Evolutionary conservation across 2,888 invertebrate species (phyloP), one percentile per base, ranked within the genome.

Genomic region (Drosophila paranaensis): DNA sequence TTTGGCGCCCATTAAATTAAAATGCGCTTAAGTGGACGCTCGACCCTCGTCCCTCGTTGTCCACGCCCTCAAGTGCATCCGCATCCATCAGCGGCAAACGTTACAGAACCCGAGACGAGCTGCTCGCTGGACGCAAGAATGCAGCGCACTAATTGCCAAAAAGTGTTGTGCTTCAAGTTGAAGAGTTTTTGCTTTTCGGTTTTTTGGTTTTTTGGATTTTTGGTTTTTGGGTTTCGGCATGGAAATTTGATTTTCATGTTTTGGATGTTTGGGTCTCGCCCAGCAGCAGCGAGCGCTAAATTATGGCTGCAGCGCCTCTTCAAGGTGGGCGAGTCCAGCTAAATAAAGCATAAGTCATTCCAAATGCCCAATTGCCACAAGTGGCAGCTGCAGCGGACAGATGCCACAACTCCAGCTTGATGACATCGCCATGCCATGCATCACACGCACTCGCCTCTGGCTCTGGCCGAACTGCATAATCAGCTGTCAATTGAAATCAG

Each of bases 211-310:
- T n/a, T n/a, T 35, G 53, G 43, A 3, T 30, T 46, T n/a, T n/a
- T 9, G 16, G n/a, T 42, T n/a, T 13, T 42, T 40, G 48, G 43
- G 25, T 13, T 57, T 10, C 40, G 16, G 30, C 48, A 48, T 58
- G 66, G 83, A 81, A 86, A 84, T 85, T 88, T 84, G 89, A 85
- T 88, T 85, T 85, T 78, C 84, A 67, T 85, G 85, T 88, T 88
- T 88, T 83, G 77, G 79, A 88, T 87, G 87, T 74, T 81, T 78
- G 30, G 65, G 82, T 54, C 14, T 57, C 87, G 81, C 78, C 87
- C 72, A 63, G 40, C 54, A 65, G 63, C 35, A 65, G 63, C 35
- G 16, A 30, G 42, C 27, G 50, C 63, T 68, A 82, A 70, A 40
- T 62, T 56, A 58, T 63, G 39, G 58, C 25, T 55, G 39, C 16